A percentile compares a stretch with the other conserved stretches of the same genome.
phyloP scores from a whole-genome alignment of 2,797 vertebrate species.

The Synanceia verrucosa region DNA sequence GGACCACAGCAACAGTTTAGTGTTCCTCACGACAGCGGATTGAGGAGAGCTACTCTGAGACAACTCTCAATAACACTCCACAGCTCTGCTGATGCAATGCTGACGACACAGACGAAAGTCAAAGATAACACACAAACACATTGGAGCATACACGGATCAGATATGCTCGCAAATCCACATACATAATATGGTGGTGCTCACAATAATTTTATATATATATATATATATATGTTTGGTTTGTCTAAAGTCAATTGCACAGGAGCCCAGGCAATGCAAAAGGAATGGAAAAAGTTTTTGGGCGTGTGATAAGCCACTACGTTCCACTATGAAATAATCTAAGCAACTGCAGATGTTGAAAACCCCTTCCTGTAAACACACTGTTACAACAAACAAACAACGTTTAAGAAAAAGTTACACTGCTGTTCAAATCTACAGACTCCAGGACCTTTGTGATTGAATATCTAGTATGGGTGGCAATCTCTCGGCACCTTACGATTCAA shows the following conservation, averaged over 20 bases:
- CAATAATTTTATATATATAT: background rate
- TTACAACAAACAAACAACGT: background rate
- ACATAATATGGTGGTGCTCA: background rate
- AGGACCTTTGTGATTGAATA: background rate
- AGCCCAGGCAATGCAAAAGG: background rate
- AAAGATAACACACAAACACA: constrained; percentile 29
- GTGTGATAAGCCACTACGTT: background rate
- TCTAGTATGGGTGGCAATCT: too few species aligned
- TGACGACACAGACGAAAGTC: constrained; percentile 70
- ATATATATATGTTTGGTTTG: background rate
- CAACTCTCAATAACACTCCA: constrained; percentile 28
- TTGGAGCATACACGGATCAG: background rate
- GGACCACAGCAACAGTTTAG: constrained; percentile 1
- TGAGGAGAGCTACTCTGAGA: constrained; percentile 29
- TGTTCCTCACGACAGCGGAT: constrained; percentile 32
- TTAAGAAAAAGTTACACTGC: background rate
- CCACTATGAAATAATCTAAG: background rate
- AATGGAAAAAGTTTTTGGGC: background rate
- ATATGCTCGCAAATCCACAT: background rate
- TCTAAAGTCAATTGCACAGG: background rate
- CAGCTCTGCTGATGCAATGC: constrained; percentile 70
- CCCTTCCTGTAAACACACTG: background rate
- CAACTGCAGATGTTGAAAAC: background rate
- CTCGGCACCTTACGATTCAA: too few species aligned
- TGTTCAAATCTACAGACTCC: background rate